Conservation (phyloP, 2,113 vertebrate species). For the Apaloderma vittatum region DNA sequence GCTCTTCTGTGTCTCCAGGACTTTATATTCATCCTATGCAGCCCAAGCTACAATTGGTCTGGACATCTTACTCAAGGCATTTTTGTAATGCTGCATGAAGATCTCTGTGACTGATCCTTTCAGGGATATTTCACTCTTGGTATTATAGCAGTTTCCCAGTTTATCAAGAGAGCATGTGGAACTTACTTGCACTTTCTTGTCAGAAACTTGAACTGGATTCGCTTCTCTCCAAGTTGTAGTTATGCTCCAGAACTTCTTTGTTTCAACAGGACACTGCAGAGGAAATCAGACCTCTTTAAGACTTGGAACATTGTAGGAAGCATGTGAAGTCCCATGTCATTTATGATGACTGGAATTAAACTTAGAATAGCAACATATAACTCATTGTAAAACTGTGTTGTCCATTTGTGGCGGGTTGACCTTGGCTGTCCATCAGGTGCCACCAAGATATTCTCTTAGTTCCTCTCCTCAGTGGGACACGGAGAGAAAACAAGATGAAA, state of each 20-base stretch:
- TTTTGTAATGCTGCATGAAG: neutral
- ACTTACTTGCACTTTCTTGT: neutral
- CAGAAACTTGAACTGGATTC: neutral
- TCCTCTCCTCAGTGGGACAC: neutral
- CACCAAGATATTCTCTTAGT: neutral
- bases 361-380: neutral
- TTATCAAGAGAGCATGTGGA: neutral
- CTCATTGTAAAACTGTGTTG: neutral
- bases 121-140: neutral
- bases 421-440: neutral
- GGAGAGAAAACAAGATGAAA: neutral
- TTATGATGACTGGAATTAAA: neutral
- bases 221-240: neutral
- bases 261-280: neutral
- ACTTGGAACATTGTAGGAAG: neutral
- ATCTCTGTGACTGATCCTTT: neutral
- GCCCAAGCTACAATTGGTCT: neutral
- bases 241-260: neutral
- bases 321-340: neutral
- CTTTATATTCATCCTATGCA: neutral
- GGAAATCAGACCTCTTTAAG: neutral
- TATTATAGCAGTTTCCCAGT: neutral
- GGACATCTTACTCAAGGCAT: neutral
- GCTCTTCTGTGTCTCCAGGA: neutral
- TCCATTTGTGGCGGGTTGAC: neutral